Percentiles rank a stretch among this genome's conserved stretches.
Conservation (phyloP, 2,113 vertebrate species). For the Neotragus pygmaeus region DNA sequence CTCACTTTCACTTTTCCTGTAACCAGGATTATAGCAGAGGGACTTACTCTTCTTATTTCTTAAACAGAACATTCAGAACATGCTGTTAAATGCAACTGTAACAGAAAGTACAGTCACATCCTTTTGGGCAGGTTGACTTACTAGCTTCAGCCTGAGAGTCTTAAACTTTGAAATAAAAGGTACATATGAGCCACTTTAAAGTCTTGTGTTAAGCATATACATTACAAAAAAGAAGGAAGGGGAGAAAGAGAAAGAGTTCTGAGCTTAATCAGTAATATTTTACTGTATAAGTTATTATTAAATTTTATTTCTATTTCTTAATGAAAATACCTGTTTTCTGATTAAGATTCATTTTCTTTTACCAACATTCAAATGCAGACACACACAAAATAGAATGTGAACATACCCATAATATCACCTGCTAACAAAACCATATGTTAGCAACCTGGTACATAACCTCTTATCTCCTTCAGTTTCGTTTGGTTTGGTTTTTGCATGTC, state of each 20-base stretch:
- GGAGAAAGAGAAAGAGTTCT: neutral
- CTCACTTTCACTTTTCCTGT: neutral
- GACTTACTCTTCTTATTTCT: neutral
- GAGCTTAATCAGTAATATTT: neutral
- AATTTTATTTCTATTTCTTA: slow-evolving; percentile 17
- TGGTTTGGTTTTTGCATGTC: neutral
- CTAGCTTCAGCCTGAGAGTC: neutral
- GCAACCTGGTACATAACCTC: neutral
- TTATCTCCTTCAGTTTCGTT: neutral
- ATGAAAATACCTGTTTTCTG: neutral
- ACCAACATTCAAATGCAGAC: neutral
- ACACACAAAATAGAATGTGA: neutral
- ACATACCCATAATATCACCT: neutral
- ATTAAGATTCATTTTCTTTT: neutral
- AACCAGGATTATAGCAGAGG: neutral
- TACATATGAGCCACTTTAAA: neutral
- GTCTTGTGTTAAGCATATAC: neutral
- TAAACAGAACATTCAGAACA: neutral
- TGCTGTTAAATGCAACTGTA: neutral
- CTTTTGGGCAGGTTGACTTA: neutral
- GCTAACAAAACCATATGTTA: neutral
- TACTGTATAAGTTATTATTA: neutral
- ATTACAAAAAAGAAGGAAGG: neutral
- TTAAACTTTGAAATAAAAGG: slow-evolving; percentile 24
- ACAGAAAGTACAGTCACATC: neutral